Base-by-base conservation (phyloP, 2,113 vertebrate species). In the Chloropsis hardwickii region DNA sequence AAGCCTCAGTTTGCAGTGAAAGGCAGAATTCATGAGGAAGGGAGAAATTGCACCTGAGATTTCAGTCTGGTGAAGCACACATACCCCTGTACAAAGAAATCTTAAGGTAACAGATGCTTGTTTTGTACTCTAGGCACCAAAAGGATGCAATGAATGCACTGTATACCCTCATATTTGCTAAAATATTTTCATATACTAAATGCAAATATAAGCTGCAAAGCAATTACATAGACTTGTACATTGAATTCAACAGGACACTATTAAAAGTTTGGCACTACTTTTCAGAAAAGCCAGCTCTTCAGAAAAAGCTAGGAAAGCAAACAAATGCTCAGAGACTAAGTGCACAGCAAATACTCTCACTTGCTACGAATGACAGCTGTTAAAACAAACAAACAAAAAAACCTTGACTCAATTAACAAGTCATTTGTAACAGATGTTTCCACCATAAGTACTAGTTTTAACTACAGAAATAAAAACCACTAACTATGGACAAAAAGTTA, bases 241-340 rank as follows among this genome's bases (percentile, higher is more conserved):
- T 86, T 76, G 56, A 82, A 66, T 56, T 92, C 53, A 60, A 82
- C 6, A n/a, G 19, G 10, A 82, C 24, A 33, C 64, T 80, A 86
- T 24, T n/a, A 31, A 16, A 92, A 58, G 21, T 66, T 47, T 39
- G 60, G 39, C 65, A 74, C 22, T 25, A 50, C 62, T 74, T 64
- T 42, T 91, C 29, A 74, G 45, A 83, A 82, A 76, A 81, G 50
- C 5, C n/a, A 88, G 47, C 33, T 58, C 48, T 70, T 83, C 47
- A 74, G 45, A 76, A 90, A 84, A 78, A 91, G 44, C 44, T 87
- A n/a, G 51, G 39, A 96, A 93, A 82, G 81, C 57, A 84, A 91
- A 86, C 35, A 92, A 86, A 81, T 47, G 69, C n/a, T 87, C 44
- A 61, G 22, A 65, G 35, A 53, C 25, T 48, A 71, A 87, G 70